Conservation (phyloP, 1,140 invertebrate species). For the Tetragnatha versicolor region DNA sequence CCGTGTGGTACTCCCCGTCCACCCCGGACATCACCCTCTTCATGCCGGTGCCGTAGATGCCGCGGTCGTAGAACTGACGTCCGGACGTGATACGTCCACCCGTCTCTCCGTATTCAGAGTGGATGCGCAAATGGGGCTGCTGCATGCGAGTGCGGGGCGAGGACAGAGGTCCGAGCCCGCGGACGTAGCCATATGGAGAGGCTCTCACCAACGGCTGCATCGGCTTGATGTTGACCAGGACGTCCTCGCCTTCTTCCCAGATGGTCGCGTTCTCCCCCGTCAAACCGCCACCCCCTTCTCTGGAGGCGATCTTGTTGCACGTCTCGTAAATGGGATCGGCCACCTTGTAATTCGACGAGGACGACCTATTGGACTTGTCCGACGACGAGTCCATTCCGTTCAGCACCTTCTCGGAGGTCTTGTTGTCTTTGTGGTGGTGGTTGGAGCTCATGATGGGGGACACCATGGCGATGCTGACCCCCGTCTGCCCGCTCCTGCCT, state of each 20-base stretch:
- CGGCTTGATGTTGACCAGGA: conserved; percentile 84
- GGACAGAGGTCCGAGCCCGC: conserved; percentile 59
- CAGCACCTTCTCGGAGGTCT: conserved; percentile 33
- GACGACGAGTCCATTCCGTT: neutral
- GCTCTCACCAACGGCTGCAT: conserved; percentile 84
- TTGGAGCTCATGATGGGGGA: conserved; percentile 73
- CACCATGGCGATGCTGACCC: conserved; percentile 71
- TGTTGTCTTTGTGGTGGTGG: conserved; percentile 39
- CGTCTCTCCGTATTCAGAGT: conserved; percentile 60
- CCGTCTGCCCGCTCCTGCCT: conserved; percentile 35
- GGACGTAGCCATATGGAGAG: conserved; percentile 72
- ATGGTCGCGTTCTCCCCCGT: conserved; percentile 56
- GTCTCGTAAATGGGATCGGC: conserved; percentile 43
- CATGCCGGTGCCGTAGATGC: conserved; percentile 49
- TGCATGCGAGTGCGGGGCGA: conserved; percentile 54
- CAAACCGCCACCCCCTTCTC: conserved; percentile 13
- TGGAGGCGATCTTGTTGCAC: conserved; percentile 38
- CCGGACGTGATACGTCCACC: conserved; percentile 37
- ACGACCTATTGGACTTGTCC: conserved; percentile 19
- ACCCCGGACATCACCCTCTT: conserved; percentile 46
- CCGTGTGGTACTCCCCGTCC: conserved; percentile 63
- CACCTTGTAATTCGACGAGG: conserved; percentile 24
- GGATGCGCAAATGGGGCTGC: conserved; percentile 58
- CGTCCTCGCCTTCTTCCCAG: conserved; percentile 77
- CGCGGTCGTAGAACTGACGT: conserved; percentile 26